phyloP scores from a whole-genome alignment of 2,113 vertebrate genomes.

The Gallinago paraguaiae region DNA sequence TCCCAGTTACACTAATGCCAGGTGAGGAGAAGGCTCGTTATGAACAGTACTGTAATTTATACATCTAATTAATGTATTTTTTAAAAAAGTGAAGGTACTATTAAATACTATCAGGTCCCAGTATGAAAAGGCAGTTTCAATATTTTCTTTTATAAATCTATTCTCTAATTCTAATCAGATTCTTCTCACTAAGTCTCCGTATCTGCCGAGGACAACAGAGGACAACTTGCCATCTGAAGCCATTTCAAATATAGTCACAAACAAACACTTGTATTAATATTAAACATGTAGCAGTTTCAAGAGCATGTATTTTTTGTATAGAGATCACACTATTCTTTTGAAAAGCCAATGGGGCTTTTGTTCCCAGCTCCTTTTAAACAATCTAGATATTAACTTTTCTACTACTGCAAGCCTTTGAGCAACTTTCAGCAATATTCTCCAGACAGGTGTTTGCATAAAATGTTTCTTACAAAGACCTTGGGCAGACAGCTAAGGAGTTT shows the following conservation, averaged over 20 bases:
- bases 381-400: slow-evolving; percentile 54
- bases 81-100: not conserved
- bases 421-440: slow-evolving; percentile 41
- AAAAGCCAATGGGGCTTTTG: slow-evolving; percentile 37
- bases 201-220: slow-evolving; percentile 28
- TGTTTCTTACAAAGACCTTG: slow-evolving; percentile 29
- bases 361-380: slow-evolving; percentile 36
- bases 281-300: slow-evolving; percentile 25
- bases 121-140: slow-evolving; percentile 2
- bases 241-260: slow-evolving; percentile 43
- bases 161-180: slow-evolving; percentile 1
- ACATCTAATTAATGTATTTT: not conserved
- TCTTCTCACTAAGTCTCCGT: not conserved
- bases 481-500: slow-evolving; percentile 31
- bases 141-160: slow-evolving; percentile 17
- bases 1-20: not conserved
- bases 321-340: slow-evolving; percentile 38
- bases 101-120: not conserved
- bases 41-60: not conserved
- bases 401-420: not conserved
- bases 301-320: not conserved
- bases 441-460: slow-evolving; percentile 40
- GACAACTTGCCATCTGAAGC: slow-evolving; percentile 16
- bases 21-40: not conserved
- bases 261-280: slow-evolving; percentile 53